phyloP scores from a whole-genome alignment of 2,113 vertebrate genomes.

The Erythrocebus patas region DNA sequence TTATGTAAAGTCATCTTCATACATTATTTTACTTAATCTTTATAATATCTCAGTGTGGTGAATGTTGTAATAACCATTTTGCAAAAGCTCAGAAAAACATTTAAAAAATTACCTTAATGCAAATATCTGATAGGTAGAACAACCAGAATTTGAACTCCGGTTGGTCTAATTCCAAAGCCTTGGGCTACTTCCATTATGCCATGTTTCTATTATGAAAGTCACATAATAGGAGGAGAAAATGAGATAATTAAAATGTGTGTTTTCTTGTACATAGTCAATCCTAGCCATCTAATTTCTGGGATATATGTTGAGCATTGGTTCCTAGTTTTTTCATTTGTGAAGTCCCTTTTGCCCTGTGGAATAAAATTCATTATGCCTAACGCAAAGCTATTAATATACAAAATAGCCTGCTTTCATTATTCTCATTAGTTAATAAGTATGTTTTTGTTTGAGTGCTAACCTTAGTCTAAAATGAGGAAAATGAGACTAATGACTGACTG shows the following conservation, averaged over 20 bases:
- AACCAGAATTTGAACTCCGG: not conserved
- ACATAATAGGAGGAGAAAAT: not conserved
- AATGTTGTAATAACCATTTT: not conserved
- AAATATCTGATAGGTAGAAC: not conserved
- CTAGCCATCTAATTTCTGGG: not conserved
- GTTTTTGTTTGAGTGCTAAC: not conserved
- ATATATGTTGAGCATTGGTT: not conserved
- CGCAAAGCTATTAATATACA: constrained; percentile 31
- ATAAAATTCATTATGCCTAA: not conserved
- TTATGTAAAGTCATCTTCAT: not conserved
- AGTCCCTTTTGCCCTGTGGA: not conserved
- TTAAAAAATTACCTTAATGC: not conserved
- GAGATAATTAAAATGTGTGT: constrained; percentile 17
- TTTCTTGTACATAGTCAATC: not conserved
- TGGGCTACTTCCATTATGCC: not conserved
- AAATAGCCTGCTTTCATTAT: constrained; percentile 11
- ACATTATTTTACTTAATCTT: not conserved
- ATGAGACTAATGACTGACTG: not conserved
- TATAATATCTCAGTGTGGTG: not conserved
- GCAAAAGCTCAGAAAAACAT: not conserved
- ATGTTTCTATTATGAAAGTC: constrained; percentile 11
- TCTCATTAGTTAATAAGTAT: not conserved
- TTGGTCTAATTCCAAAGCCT: not conserved
- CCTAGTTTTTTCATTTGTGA: not conserved
- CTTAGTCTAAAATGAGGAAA: not conserved